A percentile compares a stretch with the other conserved stretches of the same genome.
Evolutionary conservation across 2,888 invertebrate species (phyloP).

Genomic region (Slavum lentiscoides): DNA sequence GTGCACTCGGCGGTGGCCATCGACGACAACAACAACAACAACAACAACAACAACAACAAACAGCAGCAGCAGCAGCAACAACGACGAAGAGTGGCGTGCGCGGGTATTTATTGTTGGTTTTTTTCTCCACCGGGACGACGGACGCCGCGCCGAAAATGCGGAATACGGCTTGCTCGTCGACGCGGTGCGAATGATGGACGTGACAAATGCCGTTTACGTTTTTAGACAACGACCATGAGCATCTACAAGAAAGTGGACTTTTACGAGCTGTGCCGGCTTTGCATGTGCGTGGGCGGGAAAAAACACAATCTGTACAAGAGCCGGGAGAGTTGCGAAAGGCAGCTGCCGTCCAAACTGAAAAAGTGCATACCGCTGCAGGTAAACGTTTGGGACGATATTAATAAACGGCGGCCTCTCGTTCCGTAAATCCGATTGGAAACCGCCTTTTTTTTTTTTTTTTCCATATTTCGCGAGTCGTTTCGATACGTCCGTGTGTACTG

Average conservation of each 20-base stretch:
- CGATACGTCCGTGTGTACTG: no score
- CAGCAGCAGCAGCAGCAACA: not conserved
- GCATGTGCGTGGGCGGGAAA: constrained; percentile 69
- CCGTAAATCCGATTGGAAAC: no score
- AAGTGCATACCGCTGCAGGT: constrained; percentile 69
- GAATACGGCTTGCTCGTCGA: constrained; percentile 34
- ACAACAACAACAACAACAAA: constrained; percentile 4
- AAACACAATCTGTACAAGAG: constrained; percentile 71
- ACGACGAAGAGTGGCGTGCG: not conserved
- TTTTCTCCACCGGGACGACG: no score
- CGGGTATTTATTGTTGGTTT: no score
- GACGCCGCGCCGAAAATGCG: no score
- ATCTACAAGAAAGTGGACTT: constrained; percentile 73
- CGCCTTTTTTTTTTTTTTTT: no score
- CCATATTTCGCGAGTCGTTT: no score
- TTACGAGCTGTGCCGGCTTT: constrained; percentile 72
- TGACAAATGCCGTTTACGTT: not conserved
- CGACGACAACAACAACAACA: constrained; percentile 19
- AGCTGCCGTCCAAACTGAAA: constrained; percentile 69
- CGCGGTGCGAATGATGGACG: no score
- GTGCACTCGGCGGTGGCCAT: constrained; percentile 28
- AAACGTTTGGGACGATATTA: constrained; percentile 29
- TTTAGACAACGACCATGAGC: constrained; percentile 63
- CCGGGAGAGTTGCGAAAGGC: constrained; percentile 67
- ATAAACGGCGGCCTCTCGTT: no score